Percentiles rank a stretch among this genome's conserved stretches.
Evolutionary conservation across 2,888 invertebrate genomes (phyloP).

Genomic region (Pheosia tremula): DNA sequence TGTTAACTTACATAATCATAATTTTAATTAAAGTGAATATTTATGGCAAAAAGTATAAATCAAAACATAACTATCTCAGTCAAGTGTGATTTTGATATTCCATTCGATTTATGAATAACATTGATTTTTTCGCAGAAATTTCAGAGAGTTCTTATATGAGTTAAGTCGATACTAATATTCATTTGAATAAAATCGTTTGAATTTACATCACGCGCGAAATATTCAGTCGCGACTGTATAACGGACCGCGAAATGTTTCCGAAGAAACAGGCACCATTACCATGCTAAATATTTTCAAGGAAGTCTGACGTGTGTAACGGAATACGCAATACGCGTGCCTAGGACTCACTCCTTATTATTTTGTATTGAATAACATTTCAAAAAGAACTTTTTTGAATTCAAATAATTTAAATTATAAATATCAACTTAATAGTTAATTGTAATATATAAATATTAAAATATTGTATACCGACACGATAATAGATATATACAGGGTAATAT

Average conservation of each 20-base stretch:
- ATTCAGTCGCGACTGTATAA: conserved; percentile 65
- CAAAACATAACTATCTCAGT: no score
- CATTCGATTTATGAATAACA: background rate
- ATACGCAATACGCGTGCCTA: conserved; percentile 34
- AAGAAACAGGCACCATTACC: conserved; percentile 58
- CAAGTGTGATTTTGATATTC: background rate
- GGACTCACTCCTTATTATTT: background rate
- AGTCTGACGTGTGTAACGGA: conserved; percentile 57
- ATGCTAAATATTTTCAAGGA: conserved; percentile 63
- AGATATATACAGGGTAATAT: no score
- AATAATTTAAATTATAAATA: no score
- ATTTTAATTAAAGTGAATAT: no score
- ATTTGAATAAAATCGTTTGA: conserved; percentile 53
- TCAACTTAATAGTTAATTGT: no score
- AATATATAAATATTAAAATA: no score
- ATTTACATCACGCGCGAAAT: conserved; percentile 65
- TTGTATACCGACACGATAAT: no score
- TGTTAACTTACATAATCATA: no score
- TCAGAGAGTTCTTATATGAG: conserved; percentile 12
- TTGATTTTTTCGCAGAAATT: background rate
- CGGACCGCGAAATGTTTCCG: conserved; percentile 62
- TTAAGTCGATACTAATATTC: conserved; percentile 41
- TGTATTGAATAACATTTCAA: no score
- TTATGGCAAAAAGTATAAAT: no score
- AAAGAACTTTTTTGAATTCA: no score